Evolutionary conservation across 2,797 vertebrate species (phyloP), one percentile per base, ranked within the genome.

Genomic region (Luscinia megarhynchos): DNA sequence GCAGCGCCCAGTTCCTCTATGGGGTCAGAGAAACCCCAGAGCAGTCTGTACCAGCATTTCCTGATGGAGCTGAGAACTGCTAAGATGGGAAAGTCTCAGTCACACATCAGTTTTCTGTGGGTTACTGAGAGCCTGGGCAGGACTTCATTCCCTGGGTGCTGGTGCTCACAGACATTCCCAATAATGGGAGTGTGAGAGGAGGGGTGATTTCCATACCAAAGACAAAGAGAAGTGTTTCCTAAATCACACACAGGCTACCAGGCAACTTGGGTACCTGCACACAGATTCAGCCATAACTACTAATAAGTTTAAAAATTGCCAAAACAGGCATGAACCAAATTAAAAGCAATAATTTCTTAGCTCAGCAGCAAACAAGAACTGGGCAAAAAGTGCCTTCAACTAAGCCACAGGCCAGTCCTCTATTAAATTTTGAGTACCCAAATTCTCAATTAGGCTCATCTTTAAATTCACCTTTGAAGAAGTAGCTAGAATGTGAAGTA

Each of bases 301-400:
- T 19, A 63, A 24, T 34, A 34, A 45, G 8, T 18, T 66, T 17
- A 32, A 90, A 76, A 61, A 11, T 41, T 41, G 36, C 2, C 15
- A 23, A 59, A 12, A 68, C 30, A 13, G 3, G 51, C 8, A 41
- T 21, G 18, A 55, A 63, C 14, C 1, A 23, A 46, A 62, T 51
- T 69, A 51, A 73, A 80, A 9, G 4, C 1, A 8, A 10, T 0
- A 36, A 12, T 50, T 9, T 0, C 55, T 88, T 15, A 45, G 30
- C 8, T 74, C n/a, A 78, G 29, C 13, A 46, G 15, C 29, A 79
- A 84, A 63, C 2, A 36, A 38, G 18, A 66, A 48, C 15, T 72
- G 15, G 17, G 1, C 7, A 14, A 5, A 77, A 68, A 76, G 30
- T 55, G 12, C 2, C 8, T 30, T 21, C 21, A 69, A 1, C 4